Percentiles rank a stretch among this genome's conserved stretches.
Evolutionary conservation across 2,113 vertebrate genomes (phyloP).

Genomic region (Alosa alosa): DNA sequence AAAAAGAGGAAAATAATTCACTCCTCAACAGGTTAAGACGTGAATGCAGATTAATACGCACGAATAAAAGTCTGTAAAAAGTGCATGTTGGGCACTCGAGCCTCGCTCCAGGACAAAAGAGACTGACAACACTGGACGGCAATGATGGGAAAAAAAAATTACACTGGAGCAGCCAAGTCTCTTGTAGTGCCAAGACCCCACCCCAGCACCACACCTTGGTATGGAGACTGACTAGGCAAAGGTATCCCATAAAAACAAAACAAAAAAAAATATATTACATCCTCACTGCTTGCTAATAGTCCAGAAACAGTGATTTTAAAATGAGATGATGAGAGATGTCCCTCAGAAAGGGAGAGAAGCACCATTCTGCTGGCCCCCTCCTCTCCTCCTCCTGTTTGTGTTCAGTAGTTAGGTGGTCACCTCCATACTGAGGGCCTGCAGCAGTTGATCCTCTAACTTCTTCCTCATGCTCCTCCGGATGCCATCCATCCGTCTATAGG

Average conservation of each 20-base stretch:
- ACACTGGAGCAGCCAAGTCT: not conserved
- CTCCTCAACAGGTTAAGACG: no score
- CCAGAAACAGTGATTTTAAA: not conserved
- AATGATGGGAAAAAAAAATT: not conserved
- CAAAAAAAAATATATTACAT: not conserved
- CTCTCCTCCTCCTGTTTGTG: not conserved
- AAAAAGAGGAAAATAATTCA: no score
- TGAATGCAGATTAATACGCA: not conserved
- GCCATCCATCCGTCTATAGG: conserved; percentile 41
- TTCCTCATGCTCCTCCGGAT: conserved; percentile 58
- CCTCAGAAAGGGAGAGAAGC: not conserved
- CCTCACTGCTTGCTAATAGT: not conserved
- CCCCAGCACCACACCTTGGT: not conserved
- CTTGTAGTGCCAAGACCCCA: not conserved
- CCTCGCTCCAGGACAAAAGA: not conserved
- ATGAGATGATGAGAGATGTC: not conserved
- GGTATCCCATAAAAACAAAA: not conserved
- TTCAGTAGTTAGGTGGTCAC: conserved; percentile 31
- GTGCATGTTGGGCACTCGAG: not conserved
- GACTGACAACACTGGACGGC: not conserved
- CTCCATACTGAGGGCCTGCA: conserved; percentile 37
- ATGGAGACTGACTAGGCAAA: not conserved
- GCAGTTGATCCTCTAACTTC: conserved; percentile 37
- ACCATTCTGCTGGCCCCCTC: not conserved
- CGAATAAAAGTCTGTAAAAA: conserved; percentile 7